Evolutionary conservation across 1,140 invertebrate genomes (phyloP).

Genomic region (Drosophila biarmipes): DNA sequence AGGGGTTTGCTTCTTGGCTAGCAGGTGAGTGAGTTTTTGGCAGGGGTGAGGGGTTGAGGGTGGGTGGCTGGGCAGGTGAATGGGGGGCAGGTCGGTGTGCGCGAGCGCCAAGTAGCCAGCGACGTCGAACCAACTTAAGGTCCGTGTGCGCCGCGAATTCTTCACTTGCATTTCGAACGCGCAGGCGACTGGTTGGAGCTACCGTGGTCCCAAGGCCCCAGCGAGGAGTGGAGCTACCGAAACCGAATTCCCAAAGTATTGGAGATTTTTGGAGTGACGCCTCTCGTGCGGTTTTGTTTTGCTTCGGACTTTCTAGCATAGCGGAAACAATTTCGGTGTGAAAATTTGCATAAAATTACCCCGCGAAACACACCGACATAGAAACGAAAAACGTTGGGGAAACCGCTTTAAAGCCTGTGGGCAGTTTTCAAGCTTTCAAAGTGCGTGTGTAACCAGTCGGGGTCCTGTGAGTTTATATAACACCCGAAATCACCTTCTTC

Average conservation of each 20-base stretch:
- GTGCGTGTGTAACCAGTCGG: conserved; percentile 49
- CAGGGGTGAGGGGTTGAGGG: background rate
- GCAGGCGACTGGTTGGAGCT: conserved; percentile 67
- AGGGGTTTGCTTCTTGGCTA: conserved; percentile 15
- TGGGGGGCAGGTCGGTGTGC: conserved; percentile 36
- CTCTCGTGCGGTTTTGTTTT: conserved; percentile 47
- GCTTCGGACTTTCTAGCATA: conserved; percentile 26
- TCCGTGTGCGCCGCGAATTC: conserved; percentile 73
- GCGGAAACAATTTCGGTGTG: conserved; percentile 53
- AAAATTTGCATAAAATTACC: conserved; percentile 59
- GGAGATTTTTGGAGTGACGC: conserved; percentile 41
- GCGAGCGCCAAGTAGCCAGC: conserved; percentile 56
- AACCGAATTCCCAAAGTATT: conserved; percentile 17
- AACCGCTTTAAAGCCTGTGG: conserved; percentile 38
- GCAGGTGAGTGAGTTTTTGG: background rate
- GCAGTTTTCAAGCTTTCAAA: conserved; percentile 37
- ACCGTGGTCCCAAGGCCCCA: conserved; percentile 7
- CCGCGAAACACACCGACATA: conserved; percentile 6
- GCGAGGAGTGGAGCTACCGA: background rate
- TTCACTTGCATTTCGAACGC: conserved; percentile 81
- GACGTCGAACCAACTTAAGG: conserved; percentile 72
- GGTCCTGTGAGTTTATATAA: conserved; percentile 53
- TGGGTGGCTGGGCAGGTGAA: background rate
- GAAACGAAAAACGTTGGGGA: conserved; percentile 12
- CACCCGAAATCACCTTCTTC: conserved; percentile 7